A percentile compares a stretch with the other conserved stretches of the same genome.
Conservation (phyloP, 2,113 vertebrate species). For the Pygathrix nemaeus region DNA sequence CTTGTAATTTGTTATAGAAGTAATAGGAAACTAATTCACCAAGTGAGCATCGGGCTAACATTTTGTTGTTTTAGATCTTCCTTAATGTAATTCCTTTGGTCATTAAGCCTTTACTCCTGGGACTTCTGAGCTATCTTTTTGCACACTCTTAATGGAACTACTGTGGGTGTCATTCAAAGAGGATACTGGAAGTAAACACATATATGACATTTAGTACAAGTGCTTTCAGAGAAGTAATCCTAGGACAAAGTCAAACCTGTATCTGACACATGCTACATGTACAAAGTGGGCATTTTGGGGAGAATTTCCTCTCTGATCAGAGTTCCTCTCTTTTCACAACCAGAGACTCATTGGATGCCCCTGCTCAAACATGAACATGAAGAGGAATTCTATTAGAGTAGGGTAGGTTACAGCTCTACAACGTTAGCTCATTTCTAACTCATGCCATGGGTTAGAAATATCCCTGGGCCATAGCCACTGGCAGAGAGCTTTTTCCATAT, state of each 20-base stretch:
- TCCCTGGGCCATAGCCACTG: neutral
- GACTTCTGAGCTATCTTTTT: neutral
- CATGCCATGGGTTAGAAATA: neutral
- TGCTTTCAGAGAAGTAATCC: neutral
- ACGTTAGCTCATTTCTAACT: neutral
- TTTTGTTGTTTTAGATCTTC: neutral
- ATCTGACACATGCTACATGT: neutral
- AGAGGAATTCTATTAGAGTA: neutral
- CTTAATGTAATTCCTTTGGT: neutral
- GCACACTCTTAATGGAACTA: neutral
- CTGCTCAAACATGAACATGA: neutral
- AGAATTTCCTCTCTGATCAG: neutral
- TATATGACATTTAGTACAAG: neutral
- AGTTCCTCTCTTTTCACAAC: neutral
- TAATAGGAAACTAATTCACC: neutral
- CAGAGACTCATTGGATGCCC: neutral
- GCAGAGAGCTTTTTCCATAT: neutral
- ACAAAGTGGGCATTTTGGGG: neutral
- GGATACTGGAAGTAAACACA: neutral
- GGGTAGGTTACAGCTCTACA: neutral
- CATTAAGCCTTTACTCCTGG: neutral
- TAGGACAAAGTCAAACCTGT: neutral
- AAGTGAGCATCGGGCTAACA: neutral
- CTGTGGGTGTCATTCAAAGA: neutral
- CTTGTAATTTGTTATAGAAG: neutral